These are phyloP conservation scores for Chamaea fasciata DNA, from an alignment of 2,113 vertebrate species.

Conservation along the genomic window DNA sequence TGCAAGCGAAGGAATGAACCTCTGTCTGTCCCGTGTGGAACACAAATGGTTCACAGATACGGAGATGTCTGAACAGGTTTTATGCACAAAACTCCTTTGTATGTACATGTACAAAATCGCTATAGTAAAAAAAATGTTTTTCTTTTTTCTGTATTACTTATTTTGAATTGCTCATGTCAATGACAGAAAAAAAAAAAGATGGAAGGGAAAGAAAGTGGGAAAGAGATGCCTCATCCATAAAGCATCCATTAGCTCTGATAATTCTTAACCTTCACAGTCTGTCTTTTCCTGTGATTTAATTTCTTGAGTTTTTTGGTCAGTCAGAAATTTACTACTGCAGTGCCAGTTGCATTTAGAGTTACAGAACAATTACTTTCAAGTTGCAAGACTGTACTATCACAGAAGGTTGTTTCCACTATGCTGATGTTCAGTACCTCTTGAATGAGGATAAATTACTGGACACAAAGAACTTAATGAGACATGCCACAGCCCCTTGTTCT, in stretches of 20 bases:
- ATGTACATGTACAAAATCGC: neutral
- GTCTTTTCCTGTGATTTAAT: neutral
- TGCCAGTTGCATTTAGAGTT: neutral
- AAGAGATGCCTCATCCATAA: neutral
- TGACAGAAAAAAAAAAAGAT: neutral
- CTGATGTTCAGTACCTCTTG: neutral
- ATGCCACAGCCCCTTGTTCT: neutral
- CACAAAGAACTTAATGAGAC: neutral
- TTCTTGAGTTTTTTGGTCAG: neutral
- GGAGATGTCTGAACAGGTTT: neutral
- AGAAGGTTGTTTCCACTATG: neutral
- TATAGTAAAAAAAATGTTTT: neutral
- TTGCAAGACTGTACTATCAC: neutral
- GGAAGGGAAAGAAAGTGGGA: neutral
- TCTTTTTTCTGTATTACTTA: neutral
- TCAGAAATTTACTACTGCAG: neutral
- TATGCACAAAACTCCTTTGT: neutral
- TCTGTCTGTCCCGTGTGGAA: neutral
- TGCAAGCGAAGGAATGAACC: accelerated
- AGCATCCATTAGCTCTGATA: neutral
- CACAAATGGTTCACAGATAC: neutral
- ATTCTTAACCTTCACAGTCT: neutral
- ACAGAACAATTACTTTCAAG: neutral
- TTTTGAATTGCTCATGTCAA: neutral
- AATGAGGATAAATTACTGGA: neutral